These are phyloP conservation scores for Galemys pyrenaicus DNA, from an alignment of 2,113 vertebrate genomes.

Conservation along the genomic window DNA sequence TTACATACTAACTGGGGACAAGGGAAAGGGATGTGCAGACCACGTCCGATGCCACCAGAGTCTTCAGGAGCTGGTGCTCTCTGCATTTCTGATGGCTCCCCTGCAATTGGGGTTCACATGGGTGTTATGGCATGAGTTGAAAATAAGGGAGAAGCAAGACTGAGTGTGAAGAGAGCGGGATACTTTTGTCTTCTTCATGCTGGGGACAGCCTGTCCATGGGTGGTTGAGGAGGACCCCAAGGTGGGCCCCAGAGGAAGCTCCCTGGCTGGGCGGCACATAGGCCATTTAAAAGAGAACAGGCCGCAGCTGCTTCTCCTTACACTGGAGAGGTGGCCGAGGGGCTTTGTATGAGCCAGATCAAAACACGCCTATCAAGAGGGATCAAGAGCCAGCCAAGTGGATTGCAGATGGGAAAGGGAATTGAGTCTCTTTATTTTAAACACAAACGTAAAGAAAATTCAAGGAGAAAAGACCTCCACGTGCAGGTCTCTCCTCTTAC, in stretches of 20 bases:
- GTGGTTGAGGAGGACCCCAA: neutral
- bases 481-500: neutral
- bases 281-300: neutral
- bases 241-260: neutral
- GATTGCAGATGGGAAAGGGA: slow-evolving; percentile 56
- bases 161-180: neutral
- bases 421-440: neutral
- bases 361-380: slow-evolving; percentile 65
- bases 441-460: slow-evolving; percentile 60
- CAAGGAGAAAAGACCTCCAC: slow-evolving; percentile 22
- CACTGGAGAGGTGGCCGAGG: slow-evolving; percentile 42
- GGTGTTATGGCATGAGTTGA: accelerated
- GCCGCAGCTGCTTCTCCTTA: slow-evolving; percentile 52
- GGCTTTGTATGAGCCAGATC: slow-evolving; percentile 58
- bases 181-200: neutral
- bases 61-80: neutral
- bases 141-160: neutral
- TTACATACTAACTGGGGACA: neutral
- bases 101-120: neutral
- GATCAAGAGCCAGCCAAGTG: slow-evolving; percentile 65
- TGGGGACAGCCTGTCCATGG: neutral
- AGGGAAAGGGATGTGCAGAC: neutral
- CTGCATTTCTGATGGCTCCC: too few species aligned
- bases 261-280: neutral
- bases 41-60: neutral